Base-by-base conservation (phyloP, 2,113 vertebrate species). In the Oophaga pumilio region DNA sequence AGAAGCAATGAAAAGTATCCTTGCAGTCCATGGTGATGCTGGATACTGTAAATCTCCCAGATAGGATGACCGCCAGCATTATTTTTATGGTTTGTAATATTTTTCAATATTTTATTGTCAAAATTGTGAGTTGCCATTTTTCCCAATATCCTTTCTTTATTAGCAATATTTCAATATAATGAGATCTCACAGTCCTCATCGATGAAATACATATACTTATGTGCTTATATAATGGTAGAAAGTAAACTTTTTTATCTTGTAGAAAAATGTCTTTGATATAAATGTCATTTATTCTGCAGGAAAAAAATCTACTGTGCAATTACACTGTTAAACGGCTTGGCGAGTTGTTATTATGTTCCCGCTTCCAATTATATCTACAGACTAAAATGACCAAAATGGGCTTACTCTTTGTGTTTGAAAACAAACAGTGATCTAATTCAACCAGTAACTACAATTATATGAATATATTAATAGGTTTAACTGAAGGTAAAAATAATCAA, bases 401-500 rank as follows among this genome's bases (percentile, higher is more conserved):
- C n/a, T 28, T 22, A 57, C 28, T 85, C 83, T 85, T 76, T 85
- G 24, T 74, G 53, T 52, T 20, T 85, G 52, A 57, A 85, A 59
- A 71, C 68, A 74, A 22, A 85, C 28, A 28, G 28, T 12, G 24
- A 17, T 76, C 62, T 85, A 53, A 85, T 49, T 56, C 9, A 43
- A 22, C 28, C 12, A 50, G 57, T 28, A 74, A 53, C 18, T 56
- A 74, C 68, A 74, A 56, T 56, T n/a, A 85, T 74, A 53, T 43
- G 71, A 74, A 73, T 26, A n/a, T 10, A 74, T 69, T 85, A 74
- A 74, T 59, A 74, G 10, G 68, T 43, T 26, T 74, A 74, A 60
- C 14, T 85, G 66, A 85, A 53, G 68, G 15, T 85, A 85, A 85
- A 74, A 59, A 64, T 69, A n/a, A 64, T 83, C 52, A 49, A 28